Evolutionary conservation across 2,113 vertebrate genomes (phyloP).

Genomic region (Diphyllodes magnificus): DNA sequence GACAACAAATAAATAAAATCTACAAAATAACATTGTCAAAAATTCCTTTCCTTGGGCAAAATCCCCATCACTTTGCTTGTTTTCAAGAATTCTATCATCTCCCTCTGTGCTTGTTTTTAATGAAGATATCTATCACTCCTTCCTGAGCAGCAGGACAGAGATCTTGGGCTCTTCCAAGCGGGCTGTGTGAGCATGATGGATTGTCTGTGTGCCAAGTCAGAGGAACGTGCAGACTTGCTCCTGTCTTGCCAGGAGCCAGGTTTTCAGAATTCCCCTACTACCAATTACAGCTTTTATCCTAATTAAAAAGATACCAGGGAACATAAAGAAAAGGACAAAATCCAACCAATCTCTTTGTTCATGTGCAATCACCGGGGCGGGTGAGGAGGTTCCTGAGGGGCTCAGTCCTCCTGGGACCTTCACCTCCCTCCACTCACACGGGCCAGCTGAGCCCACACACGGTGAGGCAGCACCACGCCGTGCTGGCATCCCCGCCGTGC

Average conservation of each 20-base stretch:
- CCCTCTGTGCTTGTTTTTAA: background rate
- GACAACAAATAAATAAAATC: background rate
- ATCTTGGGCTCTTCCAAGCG: background rate
- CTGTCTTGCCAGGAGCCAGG: background rate
- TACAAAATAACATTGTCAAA: background rate
- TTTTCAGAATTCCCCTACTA: background rate
- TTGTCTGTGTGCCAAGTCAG: background rate
- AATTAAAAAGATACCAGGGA: background rate
- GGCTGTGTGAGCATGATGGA: background rate
- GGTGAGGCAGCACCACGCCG: accelerated
- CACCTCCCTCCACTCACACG: accelerated
- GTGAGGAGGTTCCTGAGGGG: background rate
- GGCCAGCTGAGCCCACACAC: background rate
- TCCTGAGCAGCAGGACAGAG: background rate
- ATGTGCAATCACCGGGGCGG: accelerated
- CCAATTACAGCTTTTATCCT: background rate
- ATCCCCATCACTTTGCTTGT: background rate
- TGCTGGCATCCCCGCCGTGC: accelerated
- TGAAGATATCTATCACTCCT: background rate
- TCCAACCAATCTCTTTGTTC: background rate
- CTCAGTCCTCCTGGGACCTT: background rate
- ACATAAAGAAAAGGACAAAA: background rate
- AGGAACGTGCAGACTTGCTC: background rate
- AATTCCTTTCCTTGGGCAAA: background rate
- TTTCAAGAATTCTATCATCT: background rate